Evolutionary conservation across 2,113 vertebrate genomes (phyloP).

Genomic region (Diadophis punctatus): DNA sequence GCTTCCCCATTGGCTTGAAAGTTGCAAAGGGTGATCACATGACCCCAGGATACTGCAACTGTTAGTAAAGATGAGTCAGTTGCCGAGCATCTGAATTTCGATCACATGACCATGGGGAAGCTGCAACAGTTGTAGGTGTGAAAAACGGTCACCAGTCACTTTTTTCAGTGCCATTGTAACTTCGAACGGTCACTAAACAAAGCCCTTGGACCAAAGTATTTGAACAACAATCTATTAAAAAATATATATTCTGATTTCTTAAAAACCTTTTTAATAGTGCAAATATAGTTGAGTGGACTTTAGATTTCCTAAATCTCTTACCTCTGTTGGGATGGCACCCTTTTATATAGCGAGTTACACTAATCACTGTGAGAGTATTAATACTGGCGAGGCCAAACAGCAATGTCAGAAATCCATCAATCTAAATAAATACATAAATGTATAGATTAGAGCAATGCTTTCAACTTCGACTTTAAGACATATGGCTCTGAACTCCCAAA

Average conservation of each 20-base stretch:
- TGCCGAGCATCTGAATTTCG: too few relatives aligned
- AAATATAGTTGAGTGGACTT: neutral
- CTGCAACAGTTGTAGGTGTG: too few relatives aligned
- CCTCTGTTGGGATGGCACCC: constrained; percentile 79
- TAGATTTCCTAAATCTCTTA: constrained; percentile 43
- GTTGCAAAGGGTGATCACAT: too few relatives aligned
- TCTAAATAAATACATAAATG: constrained; percentile 58
- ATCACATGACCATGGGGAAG: too few relatives aligned
- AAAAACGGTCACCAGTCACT: too few relatives aligned
- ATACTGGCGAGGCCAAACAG: constrained; percentile 87
- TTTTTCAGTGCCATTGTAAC: too few relatives aligned
- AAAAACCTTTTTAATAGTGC: neutral
- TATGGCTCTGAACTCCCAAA: neutral
- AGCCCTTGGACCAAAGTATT: neutral
- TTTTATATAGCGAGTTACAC: constrained; percentile 84
- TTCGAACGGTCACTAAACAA: too few relatives aligned
- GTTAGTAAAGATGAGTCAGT: too few relatives aligned
- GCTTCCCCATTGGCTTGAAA: too few relatives aligned
- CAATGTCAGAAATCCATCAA: constrained; percentile 85
- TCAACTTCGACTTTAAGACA: neutral
- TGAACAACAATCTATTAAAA: neutral
- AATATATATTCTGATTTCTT: neutral
- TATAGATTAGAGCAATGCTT: neutral
- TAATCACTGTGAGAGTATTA: constrained; percentile 87
- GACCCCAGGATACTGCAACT: too few relatives aligned